Evolutionary conservation across 2,797 vertebrate species (phyloP).

Genomic region (Enteromius anoplus): DNA sequence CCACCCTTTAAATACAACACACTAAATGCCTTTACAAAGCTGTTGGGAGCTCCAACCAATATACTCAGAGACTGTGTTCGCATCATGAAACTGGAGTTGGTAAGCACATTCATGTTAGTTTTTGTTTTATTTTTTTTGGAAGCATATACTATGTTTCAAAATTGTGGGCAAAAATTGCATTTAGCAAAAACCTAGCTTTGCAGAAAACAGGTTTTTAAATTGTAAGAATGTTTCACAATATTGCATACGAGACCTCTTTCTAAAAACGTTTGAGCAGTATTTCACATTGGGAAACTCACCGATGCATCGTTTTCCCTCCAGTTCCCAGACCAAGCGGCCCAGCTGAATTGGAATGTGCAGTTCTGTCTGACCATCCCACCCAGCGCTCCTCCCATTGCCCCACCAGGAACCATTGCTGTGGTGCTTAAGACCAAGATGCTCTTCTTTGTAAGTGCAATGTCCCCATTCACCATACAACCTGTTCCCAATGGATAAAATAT

Average conservation of each 20-base stretch:
- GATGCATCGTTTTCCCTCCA: slow-evolving; percentile 63
- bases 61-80: slow-evolving; percentile 98
- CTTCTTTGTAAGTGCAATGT: slow-evolving; percentile 90
- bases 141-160: background rate
- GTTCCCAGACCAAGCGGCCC: slow-evolving; percentile 97
- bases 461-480: background rate
- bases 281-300: background rate
- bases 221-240: background rate
- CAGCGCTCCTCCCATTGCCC: slow-evolving; percentile 96
- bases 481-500: background rate
- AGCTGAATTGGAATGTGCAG: slow-evolving; percentile 98
- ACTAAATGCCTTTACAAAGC: slow-evolving; percentile 97
- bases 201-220: background rate
- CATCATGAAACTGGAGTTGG: slow-evolving; percentile 99
- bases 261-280: background rate
- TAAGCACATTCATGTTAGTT: slow-evolving; percentile 68
- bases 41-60: slow-evolving; percentile 93
- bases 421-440: slow-evolving; percentile 99
- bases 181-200: background rate
- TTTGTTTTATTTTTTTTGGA: background rate
- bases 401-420: slow-evolving; percentile 97
- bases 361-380: slow-evolving; percentile 99
- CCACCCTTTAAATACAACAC: slow-evolving; percentile 99
- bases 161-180: background rate
- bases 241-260: background rate